Conservation (phyloP, 2,113 vertebrate genomes). For the Alexandromys fortis region DNA sequence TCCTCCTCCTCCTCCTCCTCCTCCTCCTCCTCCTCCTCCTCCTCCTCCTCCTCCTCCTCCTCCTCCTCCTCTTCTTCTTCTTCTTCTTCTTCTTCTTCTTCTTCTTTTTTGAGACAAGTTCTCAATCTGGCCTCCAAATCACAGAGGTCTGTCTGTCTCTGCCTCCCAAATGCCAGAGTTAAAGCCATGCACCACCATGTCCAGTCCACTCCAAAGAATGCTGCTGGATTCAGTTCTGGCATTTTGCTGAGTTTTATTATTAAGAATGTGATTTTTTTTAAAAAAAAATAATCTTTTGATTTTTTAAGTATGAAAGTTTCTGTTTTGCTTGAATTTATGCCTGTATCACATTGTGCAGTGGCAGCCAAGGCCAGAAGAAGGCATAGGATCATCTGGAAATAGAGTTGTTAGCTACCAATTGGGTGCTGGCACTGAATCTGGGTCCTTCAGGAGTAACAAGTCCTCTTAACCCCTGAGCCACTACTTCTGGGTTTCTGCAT, state of each 20-base stretch:
- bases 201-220: neutral
- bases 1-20: too few relatives aligned
- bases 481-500: neutral
- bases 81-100: too few relatives aligned
- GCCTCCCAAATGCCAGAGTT: neutral
- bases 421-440: neutral
- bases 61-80: fast-evolving
- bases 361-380: neutral
- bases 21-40: fast-evolving
- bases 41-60: fast-evolving
- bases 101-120: neutral
- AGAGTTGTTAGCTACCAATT: neutral
- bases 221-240: neutral
- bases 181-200: neutral
- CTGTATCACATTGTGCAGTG: neutral
- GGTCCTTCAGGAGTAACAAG: neutral
- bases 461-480: neutral
- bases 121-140: neutral
- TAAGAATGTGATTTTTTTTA: neutral
- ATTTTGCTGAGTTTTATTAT: neutral
- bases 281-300: neutral
- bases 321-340: neutral
- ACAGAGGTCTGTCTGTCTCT: neutral
- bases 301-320: neutral
- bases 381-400: neutral